These are phyloP conservation scores for Octopus sinensis DNA, from an alignment of 1,140 invertebrate genomes.

Conservation along the genomic window DNA sequence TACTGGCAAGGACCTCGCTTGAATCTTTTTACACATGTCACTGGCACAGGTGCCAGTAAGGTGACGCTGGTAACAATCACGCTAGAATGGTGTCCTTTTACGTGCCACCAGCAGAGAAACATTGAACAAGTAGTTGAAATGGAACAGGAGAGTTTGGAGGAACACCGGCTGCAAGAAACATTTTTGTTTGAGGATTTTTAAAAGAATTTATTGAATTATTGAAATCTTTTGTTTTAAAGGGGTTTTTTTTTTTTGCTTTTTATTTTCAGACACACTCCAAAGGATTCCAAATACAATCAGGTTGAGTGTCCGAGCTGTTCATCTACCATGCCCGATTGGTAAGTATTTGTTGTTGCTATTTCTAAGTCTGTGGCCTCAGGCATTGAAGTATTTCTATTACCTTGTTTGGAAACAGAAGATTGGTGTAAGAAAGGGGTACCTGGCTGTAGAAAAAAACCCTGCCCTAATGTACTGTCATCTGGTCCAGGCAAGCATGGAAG, in stretches of 20 bases:
- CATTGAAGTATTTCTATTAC: neutral
- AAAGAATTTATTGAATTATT: neutral
- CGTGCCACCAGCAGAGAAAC: neutral
- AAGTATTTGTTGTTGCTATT: conserved; percentile 35
- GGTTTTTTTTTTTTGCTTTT: neutral
- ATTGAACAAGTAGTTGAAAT: neutral
- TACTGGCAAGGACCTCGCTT: too few species aligned
- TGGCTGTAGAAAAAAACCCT: too few species aligned
- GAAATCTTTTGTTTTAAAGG: neutral
- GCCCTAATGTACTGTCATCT: too few species aligned
- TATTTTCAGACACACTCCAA: conserved; percentile 65
- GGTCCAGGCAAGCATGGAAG: too few species aligned
- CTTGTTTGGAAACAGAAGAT: too few species aligned
- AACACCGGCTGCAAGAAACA: too few species aligned
- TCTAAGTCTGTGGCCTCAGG: neutral
- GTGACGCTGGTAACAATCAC: too few species aligned
- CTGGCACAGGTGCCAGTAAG: too few species aligned
- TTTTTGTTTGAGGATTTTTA: too few species aligned
- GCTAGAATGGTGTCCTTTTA: neutral
- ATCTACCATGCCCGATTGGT: conserved; percentile 74
- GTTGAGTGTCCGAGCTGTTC: conserved; percentile 75
- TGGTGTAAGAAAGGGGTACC: too few species aligned
- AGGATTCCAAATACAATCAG: conserved; percentile 65
- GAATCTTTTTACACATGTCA: too few species aligned
- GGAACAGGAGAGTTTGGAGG: neutral